Conservation (phyloP, 2,113 vertebrate species). For the Thomomys bottae region DNA sequence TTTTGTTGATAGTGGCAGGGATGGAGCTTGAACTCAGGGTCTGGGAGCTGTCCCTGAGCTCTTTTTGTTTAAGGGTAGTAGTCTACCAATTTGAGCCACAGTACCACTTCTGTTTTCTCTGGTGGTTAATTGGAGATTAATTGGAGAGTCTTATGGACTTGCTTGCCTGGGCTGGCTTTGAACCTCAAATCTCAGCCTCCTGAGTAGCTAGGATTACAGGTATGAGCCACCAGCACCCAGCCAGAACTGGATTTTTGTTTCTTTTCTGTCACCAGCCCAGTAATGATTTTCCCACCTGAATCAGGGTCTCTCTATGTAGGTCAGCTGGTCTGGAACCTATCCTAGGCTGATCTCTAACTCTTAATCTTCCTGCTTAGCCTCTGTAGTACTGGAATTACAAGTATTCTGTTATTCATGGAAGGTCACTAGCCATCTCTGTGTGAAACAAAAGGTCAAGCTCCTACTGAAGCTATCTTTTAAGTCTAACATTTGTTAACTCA, state of each 20-base stretch:
- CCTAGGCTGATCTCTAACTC: neutral
- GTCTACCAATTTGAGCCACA: too few relatives aligned
- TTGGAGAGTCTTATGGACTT: too few relatives aligned
- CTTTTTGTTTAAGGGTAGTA: too few relatives aligned
- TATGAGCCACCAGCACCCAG: too few relatives aligned
- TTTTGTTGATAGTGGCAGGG: too few relatives aligned
- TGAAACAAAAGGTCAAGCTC: constrained; percentile 1
- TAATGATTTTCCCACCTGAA: neutral
- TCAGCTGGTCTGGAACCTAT: neutral
- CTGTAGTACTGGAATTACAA: neutral
- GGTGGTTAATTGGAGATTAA: too few relatives aligned
- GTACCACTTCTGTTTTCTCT: too few relatives aligned
- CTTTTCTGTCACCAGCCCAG: neutral
- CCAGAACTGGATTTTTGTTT: neutral
- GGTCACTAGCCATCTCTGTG: neutral
- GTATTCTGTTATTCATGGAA: neutral
- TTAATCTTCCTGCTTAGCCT: neutral
- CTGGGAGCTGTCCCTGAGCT: too few relatives aligned
- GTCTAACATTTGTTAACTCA: neutral
- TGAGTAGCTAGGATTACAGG: too few relatives aligned
- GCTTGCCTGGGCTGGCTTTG: too few relatives aligned
- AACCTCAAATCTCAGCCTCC: too few relatives aligned
- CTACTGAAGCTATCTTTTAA: neutral
- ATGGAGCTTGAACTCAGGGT: too few relatives aligned
- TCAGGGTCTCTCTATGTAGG: neutral